These are phyloP conservation scores for Plectrocnemia conspersa DNA, from an alignment of 1,140 invertebrate species.

Conservation along the genomic window DNA sequence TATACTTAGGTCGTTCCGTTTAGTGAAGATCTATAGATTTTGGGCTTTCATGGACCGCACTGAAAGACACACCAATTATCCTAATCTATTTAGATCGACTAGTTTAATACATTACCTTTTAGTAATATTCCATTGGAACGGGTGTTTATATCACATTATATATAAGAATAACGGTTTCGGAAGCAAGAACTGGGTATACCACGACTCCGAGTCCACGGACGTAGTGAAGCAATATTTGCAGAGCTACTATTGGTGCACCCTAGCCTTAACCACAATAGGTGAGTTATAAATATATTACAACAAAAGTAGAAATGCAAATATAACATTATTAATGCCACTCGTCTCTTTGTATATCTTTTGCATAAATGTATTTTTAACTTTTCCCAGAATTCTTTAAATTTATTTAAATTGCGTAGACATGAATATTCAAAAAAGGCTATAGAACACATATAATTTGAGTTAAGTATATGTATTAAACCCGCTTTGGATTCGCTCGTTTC, in stretches of 20 bases:
- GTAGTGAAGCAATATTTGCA: conserved; percentile 93
- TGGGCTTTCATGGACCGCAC: conserved; percentile 98
- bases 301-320: too few relatives aligned
- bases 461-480: too few relatives aligned
- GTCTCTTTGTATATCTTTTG: too few relatives aligned
- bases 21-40: conserved; percentile 97
- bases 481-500: too few relatives aligned
- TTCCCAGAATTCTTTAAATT: too few relatives aligned
- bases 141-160: conserved; percentile 94
- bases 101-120: conserved; percentile 94
- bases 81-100: conserved; percentile 92
- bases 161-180: conserved; percentile 92
- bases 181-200: conserved; percentile 85
- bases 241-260: conserved; percentile 97
- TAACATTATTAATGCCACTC: too few relatives aligned
- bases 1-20: conserved; percentile 90
- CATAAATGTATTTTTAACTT: too few relatives aligned
- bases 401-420: too few relatives aligned
- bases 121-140: conserved; percentile 99
- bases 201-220: conserved; percentile 74
- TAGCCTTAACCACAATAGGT: conserved; percentile 89
- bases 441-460: too few relatives aligned
- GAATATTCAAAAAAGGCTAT: too few relatives aligned
- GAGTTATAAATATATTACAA: too few relatives aligned
- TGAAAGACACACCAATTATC: conserved; percentile 97